Conservation (phyloP, 2,113 vertebrate species). For the Macheiramphus alcinus region DNA sequence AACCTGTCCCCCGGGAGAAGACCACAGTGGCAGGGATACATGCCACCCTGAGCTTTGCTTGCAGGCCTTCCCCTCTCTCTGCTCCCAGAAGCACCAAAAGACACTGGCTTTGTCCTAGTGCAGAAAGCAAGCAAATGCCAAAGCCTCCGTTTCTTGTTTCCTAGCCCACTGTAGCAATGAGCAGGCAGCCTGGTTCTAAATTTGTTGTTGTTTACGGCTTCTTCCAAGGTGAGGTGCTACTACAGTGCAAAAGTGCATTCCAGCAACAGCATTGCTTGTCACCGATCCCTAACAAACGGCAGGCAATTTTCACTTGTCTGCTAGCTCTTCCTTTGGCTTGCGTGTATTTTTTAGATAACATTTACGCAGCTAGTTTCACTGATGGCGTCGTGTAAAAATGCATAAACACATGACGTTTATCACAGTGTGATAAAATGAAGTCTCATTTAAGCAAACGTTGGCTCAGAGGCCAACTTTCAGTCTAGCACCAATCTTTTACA, state of each 20-base stretch:
- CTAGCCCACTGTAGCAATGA: not conserved
- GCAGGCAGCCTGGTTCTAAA: not conserved
- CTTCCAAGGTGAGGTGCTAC: not conserved
- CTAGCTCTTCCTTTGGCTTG: not conserved
- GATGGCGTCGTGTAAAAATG: not conserved
- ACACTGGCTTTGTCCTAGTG: not conserved
- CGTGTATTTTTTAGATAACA: not conserved
- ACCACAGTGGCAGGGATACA: not conserved
- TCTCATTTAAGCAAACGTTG: conserved; percentile 1
- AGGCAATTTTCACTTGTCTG: not conserved
- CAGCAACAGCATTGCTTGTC: not conserved
- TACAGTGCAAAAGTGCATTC: not conserved
- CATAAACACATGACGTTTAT: not conserved
- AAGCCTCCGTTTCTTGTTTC: not conserved
- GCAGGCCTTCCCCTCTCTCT: not conserved
- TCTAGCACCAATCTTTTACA: not conserved
- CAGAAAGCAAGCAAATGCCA: not conserved
- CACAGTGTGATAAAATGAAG: not conserved
- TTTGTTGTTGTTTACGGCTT: not conserved
- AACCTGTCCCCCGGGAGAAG: not conserved
- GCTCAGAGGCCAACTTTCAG: not conserved
- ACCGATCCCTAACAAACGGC: not conserved
- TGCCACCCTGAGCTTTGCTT: not conserved
- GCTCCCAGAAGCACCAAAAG: not conserved
- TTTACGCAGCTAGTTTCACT: not conserved